phyloP scores from a whole-genome alignment of 92 coral and sea anemone genomes.

The Actinostola sp. region DNA sequence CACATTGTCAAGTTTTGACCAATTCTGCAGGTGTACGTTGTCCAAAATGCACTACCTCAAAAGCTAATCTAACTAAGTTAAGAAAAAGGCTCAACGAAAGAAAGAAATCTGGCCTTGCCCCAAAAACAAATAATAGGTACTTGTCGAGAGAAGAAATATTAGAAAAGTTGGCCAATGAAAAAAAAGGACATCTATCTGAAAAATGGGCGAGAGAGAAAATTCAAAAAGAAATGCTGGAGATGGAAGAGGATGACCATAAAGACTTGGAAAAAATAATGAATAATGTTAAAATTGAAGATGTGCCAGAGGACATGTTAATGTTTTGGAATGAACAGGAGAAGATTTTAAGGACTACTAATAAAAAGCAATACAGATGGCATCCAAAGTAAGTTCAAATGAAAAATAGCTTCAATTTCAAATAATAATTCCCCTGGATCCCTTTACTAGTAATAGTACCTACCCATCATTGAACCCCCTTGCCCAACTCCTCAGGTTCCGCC shows the following conservation, averaged over 20 bases:
- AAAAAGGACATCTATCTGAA: slow-evolving; percentile 8
- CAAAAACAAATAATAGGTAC: slow-evolving; percentile 5
- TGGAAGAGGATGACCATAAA: slow-evolving; percentile 48
- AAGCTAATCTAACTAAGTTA: neutral
- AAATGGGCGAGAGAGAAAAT: slow-evolving; percentile 17
- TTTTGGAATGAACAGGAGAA: slow-evolving; percentile 48
- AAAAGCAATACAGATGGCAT: slow-evolving; percentile 54
- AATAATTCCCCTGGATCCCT: too few relatives aligned
- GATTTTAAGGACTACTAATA: slow-evolving; percentile 24
- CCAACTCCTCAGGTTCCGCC: too few relatives aligned
- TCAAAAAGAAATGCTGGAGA: slow-evolving; percentile 31
- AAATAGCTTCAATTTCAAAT: too few relatives aligned
- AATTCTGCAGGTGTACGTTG: slow-evolving; percentile 3
- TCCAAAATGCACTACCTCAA: neutral
- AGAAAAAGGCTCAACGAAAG: neutral
- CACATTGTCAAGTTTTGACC: slow-evolving; percentile 2
- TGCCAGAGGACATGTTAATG: slow-evolving; percentile 34
- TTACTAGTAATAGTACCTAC: neutral
- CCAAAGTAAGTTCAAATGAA: too few relatives aligned
- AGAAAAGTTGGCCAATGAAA: neutral
- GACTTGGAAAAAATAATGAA: slow-evolving; percentile 34
- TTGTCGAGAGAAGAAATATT: slow-evolving; percentile 24
- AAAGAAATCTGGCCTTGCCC: neutral
- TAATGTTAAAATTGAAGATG: slow-evolving; percentile 12
- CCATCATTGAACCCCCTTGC: too few relatives aligned